These are phyloP conservation scores for Artibeus jamaicensis DNA, from an alignment of 2,797 vertebrate genomes.

Conservation along the genomic window DNA sequence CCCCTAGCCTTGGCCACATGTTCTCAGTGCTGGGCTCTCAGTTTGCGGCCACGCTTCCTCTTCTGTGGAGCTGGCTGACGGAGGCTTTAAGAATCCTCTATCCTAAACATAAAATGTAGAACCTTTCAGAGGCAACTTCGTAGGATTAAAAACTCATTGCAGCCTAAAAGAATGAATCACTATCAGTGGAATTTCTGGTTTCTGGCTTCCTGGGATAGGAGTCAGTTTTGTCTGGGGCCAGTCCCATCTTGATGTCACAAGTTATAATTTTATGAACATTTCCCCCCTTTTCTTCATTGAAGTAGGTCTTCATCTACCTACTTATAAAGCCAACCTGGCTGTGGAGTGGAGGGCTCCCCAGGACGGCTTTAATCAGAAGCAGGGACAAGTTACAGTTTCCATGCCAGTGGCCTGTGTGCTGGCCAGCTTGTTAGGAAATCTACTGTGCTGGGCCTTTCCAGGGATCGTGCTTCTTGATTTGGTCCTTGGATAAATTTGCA, in stretches of 20 bases:
- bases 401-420: background rate
- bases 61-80: background rate
- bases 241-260: background rate
- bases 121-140: background rate
- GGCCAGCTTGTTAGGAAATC: background rate
- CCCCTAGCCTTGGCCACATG: background rate
- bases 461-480: conserved; percentile 31
- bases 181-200: background rate
- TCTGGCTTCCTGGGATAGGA: background rate
- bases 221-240: background rate
- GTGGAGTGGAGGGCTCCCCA: background rate
- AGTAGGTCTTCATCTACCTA: background rate
- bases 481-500: conserved; percentile 56
- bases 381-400: background rate
- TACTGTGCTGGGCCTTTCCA: conserved; percentile 21
- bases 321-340: background rate
- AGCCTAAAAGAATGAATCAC: background rate
- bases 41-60: background rate
- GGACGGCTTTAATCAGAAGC: background rate
- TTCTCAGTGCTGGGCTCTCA: background rate
- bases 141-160: background rate
- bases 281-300: background rate
- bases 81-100: background rate
- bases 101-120: background rate
- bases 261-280: background rate